Evolutionary conservation across 1,140 invertebrate species (phyloP).

Genomic region (Potamilus streckersoni): DNA sequence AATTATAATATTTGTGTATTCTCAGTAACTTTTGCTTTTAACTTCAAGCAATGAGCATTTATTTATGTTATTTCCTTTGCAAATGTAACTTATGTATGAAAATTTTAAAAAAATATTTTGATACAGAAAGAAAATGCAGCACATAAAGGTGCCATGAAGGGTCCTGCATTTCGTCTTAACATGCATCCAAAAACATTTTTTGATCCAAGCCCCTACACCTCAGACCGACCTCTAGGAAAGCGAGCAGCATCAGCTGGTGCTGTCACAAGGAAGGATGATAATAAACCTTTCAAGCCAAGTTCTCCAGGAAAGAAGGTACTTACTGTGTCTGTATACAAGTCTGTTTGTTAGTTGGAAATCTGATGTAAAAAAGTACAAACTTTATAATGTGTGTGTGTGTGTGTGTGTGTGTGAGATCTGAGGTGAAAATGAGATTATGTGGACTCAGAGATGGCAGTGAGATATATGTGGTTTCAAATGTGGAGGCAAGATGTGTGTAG

Average conservation of each 20-base stretch:
- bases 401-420: not conserved
- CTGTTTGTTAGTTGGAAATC: not conserved
- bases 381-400: not conserved
- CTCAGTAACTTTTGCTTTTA: too few species aligned
- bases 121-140: constrained; percentile 56
- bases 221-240: constrained; percentile 51
- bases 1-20: too few species aligned
- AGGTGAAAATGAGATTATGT: too few species aligned
- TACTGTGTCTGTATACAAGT: not conserved
- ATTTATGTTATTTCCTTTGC: too few species aligned
- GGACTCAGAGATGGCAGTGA: too few species aligned
- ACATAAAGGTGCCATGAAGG: constrained; percentile 61
- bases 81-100: too few species aligned
- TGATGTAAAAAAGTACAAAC: not conserved
- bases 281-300: constrained; percentile 65
- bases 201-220: constrained; percentile 62
- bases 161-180: constrained; percentile 62
- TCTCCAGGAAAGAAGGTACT: constrained; percentile 63
- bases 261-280: constrained; percentile 41
- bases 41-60: too few species aligned
- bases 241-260: constrained; percentile 42
- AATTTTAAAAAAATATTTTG: not conserved
- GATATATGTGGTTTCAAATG: too few species aligned
- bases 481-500: too few species aligned
- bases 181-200: constrained; percentile 65